A percentile compares a stretch with the other conserved stretches of the same genome.
These are phyloP conservation scores for Tragelaphus eurycerus DNA, from an alignment of 2,797 vertebrate genomes.

Conservation along the genomic window DNA sequence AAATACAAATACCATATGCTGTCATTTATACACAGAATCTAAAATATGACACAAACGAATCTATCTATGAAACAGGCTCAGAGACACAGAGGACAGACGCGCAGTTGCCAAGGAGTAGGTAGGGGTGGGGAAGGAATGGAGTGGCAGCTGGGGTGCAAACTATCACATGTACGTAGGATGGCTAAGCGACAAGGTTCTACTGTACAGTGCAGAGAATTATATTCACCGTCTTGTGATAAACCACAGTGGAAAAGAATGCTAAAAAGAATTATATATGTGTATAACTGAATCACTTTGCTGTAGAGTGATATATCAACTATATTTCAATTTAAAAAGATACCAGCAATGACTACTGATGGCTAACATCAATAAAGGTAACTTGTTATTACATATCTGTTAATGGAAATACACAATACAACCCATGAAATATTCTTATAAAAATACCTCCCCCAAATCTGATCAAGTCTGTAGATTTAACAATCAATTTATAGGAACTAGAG, in stretches of 20 bases:
- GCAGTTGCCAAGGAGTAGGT: neutral
- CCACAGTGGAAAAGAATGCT: neutral
- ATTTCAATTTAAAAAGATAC: neutral
- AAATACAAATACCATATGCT: neutral
- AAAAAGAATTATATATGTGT: neutral
- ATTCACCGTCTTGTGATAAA: neutral
- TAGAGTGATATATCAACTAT: neutral
- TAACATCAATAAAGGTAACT: neutral
- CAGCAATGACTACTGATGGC: neutral
- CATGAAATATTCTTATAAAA: slow-evolving; percentile 20
- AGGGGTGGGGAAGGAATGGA: neutral
- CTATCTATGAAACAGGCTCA: neutral
- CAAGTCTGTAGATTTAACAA: slow-evolving; percentile 28
- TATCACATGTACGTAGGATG: neutral
- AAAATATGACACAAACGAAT: neutral
- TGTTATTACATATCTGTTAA: neutral
- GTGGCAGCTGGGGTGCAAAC: too few species aligned
- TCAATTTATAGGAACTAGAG: neutral
- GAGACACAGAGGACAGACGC: neutral
- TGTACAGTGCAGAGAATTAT: neutral
- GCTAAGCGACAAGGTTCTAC: neutral
- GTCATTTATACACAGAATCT: neutral
- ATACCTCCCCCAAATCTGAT: neutral
- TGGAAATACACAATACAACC: neutral
- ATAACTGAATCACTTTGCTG: neutral